Percentiles rank a stretch among this genome's conserved stretches.
Evolutionary conservation across 2,797 vertebrate species (phyloP).

Genomic region (Scolopax bukidnonensis): DNA sequence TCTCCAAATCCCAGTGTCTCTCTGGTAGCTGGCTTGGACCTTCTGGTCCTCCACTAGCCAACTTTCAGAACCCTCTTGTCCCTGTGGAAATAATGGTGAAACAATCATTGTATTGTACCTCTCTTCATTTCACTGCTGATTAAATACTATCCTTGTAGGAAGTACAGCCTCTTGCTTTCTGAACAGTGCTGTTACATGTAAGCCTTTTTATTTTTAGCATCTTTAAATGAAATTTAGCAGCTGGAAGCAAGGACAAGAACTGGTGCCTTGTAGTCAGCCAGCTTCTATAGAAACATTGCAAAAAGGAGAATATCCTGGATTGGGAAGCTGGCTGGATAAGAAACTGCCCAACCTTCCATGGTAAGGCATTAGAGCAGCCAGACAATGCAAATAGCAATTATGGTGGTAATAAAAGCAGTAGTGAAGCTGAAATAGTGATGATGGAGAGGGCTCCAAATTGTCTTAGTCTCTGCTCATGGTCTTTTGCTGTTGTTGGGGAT

Average conservation of each 20-base stretch:
- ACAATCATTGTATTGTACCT: neutral
- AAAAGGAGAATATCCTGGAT: neutral
- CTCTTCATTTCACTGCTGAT: neutral
- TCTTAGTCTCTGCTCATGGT: neutral
- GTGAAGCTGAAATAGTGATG: neutral
- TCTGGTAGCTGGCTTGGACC: neutral
- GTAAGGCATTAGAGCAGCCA: neutral
- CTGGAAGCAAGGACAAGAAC: constrained; percentile 1
- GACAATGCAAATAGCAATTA: neutral
- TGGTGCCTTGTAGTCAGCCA: neutral
- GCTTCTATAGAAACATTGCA: constrained; percentile 19
- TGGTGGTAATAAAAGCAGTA: neutral
- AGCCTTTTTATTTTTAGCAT: constrained; percentile 48
- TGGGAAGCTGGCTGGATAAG: neutral
- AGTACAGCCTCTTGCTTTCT: neutral
- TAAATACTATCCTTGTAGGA: neutral
- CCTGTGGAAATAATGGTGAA: neutral
- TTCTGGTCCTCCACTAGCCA: neutral
- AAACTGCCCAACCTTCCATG: neutral
- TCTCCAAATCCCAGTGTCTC: neutral
- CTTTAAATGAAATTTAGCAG: constrained; percentile 47
- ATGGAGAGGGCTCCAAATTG: neutral
- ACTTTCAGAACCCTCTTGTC: neutral
- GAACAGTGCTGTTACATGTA: neutral
- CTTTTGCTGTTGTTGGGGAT: neutral